Conservation (phyloP, 2,113 vertebrate species). For the Sphaerodactylus townsendi region DNA sequence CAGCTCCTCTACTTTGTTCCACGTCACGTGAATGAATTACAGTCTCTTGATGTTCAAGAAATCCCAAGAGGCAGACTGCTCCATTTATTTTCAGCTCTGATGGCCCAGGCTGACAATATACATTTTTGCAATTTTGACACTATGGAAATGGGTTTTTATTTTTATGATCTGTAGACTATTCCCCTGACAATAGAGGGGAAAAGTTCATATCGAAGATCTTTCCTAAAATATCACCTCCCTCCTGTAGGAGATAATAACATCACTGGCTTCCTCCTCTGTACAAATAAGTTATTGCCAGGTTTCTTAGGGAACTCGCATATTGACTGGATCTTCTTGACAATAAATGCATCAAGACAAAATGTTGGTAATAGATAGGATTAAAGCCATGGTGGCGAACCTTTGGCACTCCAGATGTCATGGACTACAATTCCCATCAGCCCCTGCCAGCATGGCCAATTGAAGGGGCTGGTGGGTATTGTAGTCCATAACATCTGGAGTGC, state of each 20-base stretch:
- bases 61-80: slow-evolving; percentile 38
- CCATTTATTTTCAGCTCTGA: slow-evolving; percentile 55
- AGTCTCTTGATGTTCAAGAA: slow-evolving; percentile 36
- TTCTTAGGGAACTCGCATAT: slow-evolving; percentile 19
- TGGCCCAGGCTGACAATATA: background rate
- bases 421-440: too few relatives aligned
- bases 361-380: background rate
- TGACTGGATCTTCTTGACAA: slow-evolving; percentile 14
- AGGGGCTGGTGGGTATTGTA: too few relatives aligned
- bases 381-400: too few relatives aligned
- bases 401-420: too few relatives aligned
- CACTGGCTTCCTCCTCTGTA: slow-evolving; percentile 28
- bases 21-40: slow-evolving; percentile 28
- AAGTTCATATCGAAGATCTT: background rate
- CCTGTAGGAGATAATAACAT: slow-evolving; percentile 29
- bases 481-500: too few relatives aligned
- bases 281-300: slow-evolving; percentile 3
- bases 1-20: background rate
- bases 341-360: background rate
- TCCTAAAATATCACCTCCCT: slow-evolving; percentile 35
- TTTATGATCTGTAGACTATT: slow-evolving; percentile 26
- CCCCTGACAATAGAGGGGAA: background rate
- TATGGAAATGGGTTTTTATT: slow-evolving; percentile 12
- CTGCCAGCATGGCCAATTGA: too few relatives aligned
- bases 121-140: background rate